Percentiles rank a stretch among this genome's conserved stretches.
Evolutionary conservation across 2,888 invertebrate genomes (phyloP).

Genomic region (Octonoba sinensis): DNA sequence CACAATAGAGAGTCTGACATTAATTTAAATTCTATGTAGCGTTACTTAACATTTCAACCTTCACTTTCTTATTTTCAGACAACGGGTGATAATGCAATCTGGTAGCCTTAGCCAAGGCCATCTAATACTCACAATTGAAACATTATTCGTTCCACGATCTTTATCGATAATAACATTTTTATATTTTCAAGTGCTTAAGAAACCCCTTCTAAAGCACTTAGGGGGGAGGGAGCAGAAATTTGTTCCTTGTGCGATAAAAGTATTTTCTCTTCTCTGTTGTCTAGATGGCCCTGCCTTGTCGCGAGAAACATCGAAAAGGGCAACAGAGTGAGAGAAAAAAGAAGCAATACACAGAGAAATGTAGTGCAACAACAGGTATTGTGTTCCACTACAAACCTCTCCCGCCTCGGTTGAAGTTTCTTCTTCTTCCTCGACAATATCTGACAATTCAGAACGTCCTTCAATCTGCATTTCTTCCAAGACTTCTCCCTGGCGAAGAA

Average conservation of each 20-base stretch:
- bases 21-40: too few species aligned
- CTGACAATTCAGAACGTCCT: constrained; percentile 72
- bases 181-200: too few species aligned
- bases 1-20: too few species aligned
- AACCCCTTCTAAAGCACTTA: too few species aligned
- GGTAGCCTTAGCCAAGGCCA: constrained; percentile 56
- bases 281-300: constrained; percentile 40
- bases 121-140: constrained; percentile 16
- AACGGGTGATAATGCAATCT: constrained; percentile 18
- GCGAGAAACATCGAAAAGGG: constrained; percentile 36
- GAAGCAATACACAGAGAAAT: constrained; percentile 56
- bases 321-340: constrained; percentile 40
- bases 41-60: neutral
- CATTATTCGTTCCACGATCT: too few species aligned
- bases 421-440: constrained; percentile 73
- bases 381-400: constrained; percentile 63
- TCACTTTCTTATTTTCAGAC: neutral
- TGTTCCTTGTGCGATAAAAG: too few species aligned
- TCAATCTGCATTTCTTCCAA: constrained; percentile 58
- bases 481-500: constrained; percentile 57
- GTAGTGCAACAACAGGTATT: constrained; percentile 60
- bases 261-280: too few species aligned
- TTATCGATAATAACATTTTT: neutral
- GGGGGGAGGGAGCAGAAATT: too few species aligned
- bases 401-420: constrained; percentile 67